Evolutionary conservation across 2,888 invertebrate species (phyloP), one percentile per base, ranked within the genome.

Genomic region (Elegia similella): DNA sequence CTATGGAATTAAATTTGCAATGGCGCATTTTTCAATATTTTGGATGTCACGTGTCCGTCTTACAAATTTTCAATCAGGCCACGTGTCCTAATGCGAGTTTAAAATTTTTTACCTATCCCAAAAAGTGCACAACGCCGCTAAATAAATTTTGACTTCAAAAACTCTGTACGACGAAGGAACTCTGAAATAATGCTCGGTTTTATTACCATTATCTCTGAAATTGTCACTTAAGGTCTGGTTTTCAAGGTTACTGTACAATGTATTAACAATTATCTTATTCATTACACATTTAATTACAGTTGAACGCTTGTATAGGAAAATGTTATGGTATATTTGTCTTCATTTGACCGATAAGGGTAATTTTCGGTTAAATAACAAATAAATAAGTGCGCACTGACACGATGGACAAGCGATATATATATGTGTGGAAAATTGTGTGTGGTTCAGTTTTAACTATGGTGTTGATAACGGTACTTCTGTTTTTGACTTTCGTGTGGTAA

Each of bases 351-450:
- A 38, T n/a, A 8, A 38, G 10, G n/a, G 38, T 6, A 38, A 38
- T 12, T 38, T 38, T 1, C 10, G n/a, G 12, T 10, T 8, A 34
- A 12, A 34, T 2, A 12, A 12, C 10, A 12, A 10, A 38, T 3
- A 38, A 38, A 38, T 38, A 38, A 38, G 12, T 38, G 38, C 12
- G 5, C 23, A 17, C 6, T 17, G 6, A 1, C 5, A 29, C 17
- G 13, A 52, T 42, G 52, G 34, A 50, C 12, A 50, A 50, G 7
- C 34, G 38, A 12, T 50, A 50, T 43, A 43, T 43, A 53, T 53
- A n/a, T n/a, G n/a, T n/a, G n/a, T n/a, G n/a, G n/a, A n/a, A n/a
- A n/a, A n/a, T n/a, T n/a, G 32, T 42, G 10, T 10, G 12, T 12
- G 3, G 13, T 13, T 53, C 17, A 29, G 7, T 50, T 50, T 29